Base-by-base conservation (phyloP, 2,888 invertebrate species). In the Cacoxenus indagator region DNA sequence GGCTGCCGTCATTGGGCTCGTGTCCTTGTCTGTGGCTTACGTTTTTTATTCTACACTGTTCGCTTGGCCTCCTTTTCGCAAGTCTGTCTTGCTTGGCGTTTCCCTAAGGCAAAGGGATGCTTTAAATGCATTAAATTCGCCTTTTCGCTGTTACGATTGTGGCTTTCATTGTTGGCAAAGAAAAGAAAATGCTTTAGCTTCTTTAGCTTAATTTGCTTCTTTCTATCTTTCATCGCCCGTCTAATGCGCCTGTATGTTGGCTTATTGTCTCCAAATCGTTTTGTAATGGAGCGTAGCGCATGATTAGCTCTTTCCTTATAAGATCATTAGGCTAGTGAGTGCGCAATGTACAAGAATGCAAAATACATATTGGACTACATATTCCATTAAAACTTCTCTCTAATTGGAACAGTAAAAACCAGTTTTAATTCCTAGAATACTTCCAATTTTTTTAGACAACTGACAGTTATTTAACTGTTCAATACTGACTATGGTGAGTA, bases 61-160 rank as follows among this genome's bases (percentile, higher is more conserved):
- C 9, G 59, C 31, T 29, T 59, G 29, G 19, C 37, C 22, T 43
- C 29, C 11, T 57, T 27, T 27, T 17, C n/a, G 29, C 29, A 1
- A 68, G 67, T 22, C 55, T 69, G 70, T 31, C 51, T 51, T 61
- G 31, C 29, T 17, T 64, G 17, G 43, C 54, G 54, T 43, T 61
- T 24, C 62, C 65, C 64, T 64, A 69, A 65, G 51, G 14, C 75
- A 75, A 80, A 73, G 72, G 76, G 73, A 62, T 71, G 62, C 75
- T 82, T 81, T 81, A 78, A 78, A 76, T 78, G 78, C 81, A 78
- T 78, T 82, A 81, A 82, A 67, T 72, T 79, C 62, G 75, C 61
- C 71, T 67, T 64, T 37, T 55, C 55, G 26, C 55, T 55, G 55
- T 55, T 24, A 55, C n/a, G 55, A 55, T 55, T 55, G 55, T 61